A percentile compares a stretch with the other conserved stretches of the same genome.
phyloP scores from a whole-genome alignment of 1,140 invertebrate genomes.

The Rhagoletis pomonella region DNA sequence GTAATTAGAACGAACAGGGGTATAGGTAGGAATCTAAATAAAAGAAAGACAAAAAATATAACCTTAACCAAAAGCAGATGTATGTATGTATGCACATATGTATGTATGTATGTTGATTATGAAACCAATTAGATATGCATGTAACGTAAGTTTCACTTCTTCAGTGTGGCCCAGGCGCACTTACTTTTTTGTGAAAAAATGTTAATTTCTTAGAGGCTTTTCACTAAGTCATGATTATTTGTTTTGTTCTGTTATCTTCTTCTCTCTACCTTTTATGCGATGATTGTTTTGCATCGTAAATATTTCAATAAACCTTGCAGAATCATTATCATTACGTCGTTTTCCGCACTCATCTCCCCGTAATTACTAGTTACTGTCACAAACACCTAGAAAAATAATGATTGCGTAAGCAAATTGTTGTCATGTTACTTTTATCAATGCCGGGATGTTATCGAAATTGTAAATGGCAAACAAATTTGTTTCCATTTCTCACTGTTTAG shows the following conservation, averaged over 20 bases:
- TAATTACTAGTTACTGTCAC: not conserved
- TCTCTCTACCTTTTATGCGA: not conserved
- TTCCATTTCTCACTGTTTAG: not conserved
- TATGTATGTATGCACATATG: no score
- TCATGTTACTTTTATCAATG: not conserved
- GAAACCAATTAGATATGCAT: no score
- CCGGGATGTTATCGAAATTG: not conserved
- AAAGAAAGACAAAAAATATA: no score
- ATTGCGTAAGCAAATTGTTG: slow-evolving; percentile 12
- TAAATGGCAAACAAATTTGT: slow-evolving; percentile 1
- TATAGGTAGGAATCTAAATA: no score
- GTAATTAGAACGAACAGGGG: no score
- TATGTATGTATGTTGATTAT: no score
- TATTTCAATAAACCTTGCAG: slow-evolving; percentile 27
- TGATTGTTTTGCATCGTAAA: slow-evolving; percentile 17
- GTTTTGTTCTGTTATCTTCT: not conserved
- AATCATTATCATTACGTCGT: slow-evolving; percentile 13
- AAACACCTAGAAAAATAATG: not conserved
- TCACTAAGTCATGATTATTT: slow-evolving; percentile 6
- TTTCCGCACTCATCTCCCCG: not conserved
- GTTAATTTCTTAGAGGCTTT: not conserved
- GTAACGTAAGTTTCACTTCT: no score
- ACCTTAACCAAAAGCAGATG: no score
- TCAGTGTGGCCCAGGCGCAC: no score
- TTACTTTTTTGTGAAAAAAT: no score